Conservation (phyloP, 2,113 vertebrate genomes). For the Rhineura floridana region DNA sequence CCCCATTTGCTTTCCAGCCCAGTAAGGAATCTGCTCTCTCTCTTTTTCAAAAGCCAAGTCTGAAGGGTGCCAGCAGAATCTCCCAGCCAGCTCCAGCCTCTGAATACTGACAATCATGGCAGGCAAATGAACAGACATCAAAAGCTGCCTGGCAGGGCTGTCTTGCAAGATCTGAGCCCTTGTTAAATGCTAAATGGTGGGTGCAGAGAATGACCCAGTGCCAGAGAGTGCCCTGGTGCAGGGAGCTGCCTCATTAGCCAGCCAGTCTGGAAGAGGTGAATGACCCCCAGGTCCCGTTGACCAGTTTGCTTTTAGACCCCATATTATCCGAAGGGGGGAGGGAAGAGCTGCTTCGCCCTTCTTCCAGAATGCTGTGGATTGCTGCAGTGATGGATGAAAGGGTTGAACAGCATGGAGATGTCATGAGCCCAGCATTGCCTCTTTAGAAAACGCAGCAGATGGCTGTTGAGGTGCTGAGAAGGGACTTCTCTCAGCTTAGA, state of each 20-base stretch:
- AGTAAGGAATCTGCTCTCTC: too few relatives aligned
- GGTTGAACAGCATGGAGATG: neutral
- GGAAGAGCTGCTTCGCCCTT: neutral
- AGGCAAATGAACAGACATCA: conserved; percentile 2
- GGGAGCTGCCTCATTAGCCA: neutral
- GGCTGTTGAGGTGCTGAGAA: too few relatives aligned
- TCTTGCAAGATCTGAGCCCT: conserved; percentile 16
- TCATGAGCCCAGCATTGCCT: neutral
- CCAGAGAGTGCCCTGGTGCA: neutral
- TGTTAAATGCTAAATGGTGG: conserved; percentile 24
- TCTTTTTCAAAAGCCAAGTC: too few relatives aligned
- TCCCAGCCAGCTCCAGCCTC: neutral
- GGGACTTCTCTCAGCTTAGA: too few relatives aligned
- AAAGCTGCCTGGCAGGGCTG: conserved; percentile 4
- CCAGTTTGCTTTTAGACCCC: neutral
- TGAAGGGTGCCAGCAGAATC: neutral
- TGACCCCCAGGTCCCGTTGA: neutral
- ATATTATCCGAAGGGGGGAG: neutral
- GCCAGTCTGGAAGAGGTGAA: neutral
- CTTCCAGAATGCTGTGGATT: too few relatives aligned
- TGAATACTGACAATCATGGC: neutral
- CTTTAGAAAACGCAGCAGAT: neutral
- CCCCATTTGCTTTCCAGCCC: neutral
- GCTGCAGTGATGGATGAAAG: neutral
- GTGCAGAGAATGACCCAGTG: neutral